Base-by-base conservation (phyloP, 2,113 vertebrate species). In the Peromyscus polionotus region DNA sequence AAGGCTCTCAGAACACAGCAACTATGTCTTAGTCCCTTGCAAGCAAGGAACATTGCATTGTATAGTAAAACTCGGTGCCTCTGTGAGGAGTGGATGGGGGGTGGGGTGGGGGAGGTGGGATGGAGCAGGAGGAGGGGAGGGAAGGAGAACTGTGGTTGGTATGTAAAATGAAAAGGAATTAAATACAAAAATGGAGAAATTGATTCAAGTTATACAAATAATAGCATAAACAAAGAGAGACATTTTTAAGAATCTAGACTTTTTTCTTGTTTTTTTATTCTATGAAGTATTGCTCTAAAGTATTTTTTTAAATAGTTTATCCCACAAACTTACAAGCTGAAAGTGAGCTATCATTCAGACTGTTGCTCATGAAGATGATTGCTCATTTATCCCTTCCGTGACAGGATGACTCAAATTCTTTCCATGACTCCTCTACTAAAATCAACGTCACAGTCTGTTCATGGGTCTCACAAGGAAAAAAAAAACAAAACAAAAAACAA, bases 401-500 rank as follows among this genome's bases (percentile, higher is more conserved):
- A 84, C 16, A 95, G 33, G 61, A 77, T 95, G 92, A 94, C 54
- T 95, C 93, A 86, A 54, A 90, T 28, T 54, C 79, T 73, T 72
- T 85, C 73, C 65, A 72, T 65, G 72, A 81, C 61, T 81, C 59
- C 1, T 68, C 45, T 68, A 12, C 2, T 95, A 51, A 96, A 85
- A 93, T 57, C 93, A 63, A 73, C 91, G 83, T 79, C 39, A 83
- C 67, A 51, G 22, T 79, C 61, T 95, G 51, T 68, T 91, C 81
- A 86, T 14, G 8, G 45, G 81, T 19, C 80, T 94, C 48, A 89
- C 3, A 63, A 59, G 86, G 83, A 95, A 96, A 97, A 95, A 95
- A 97, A 59, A 96, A 97, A 48, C 45, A 48, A 48, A 48, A 48
- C 45, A 48, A 48, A 48, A 48, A 97, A 95, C 95, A 97, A 59